Conservation (phyloP, 2,888 invertebrate species). For the Thera britannica region DNA sequence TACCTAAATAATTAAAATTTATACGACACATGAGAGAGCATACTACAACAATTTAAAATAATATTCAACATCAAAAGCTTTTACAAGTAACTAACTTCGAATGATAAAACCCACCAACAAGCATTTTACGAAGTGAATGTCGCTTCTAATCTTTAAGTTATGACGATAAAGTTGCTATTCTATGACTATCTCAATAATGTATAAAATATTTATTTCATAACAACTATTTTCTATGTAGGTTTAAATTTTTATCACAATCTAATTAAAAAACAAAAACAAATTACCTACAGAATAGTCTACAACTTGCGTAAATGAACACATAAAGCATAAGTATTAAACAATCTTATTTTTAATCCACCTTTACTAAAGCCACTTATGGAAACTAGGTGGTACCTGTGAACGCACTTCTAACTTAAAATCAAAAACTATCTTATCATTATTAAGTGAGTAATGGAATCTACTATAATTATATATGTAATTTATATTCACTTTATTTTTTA, state of each 20-base stretch:
- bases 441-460: neutral
- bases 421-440: neutral
- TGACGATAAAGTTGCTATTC: neutral
- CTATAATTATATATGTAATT: neutral
- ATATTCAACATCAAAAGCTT: neutral
- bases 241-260: neutral
- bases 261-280: neutral
- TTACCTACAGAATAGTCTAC: neutral
- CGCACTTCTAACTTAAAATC: neutral
- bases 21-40: slow-evolving; percentile 4
- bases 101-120: slow-evolving; percentile 1
- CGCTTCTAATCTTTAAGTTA: neutral
- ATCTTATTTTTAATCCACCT: neutral
- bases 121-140: neutral
- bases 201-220: neutral
- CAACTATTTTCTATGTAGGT: neutral
- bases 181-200: neutral
- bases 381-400: neutral
- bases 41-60: slow-evolving; percentile 9
- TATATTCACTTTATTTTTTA: neutral
- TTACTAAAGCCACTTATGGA: no score
- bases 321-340: neutral
- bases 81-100: neutral
- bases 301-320: slow-evolving; percentile 6
- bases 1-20: neutral